Conservation (phyloP, 2,113 vertebrate genomes). For the Entelurus aequoreus region DNA sequence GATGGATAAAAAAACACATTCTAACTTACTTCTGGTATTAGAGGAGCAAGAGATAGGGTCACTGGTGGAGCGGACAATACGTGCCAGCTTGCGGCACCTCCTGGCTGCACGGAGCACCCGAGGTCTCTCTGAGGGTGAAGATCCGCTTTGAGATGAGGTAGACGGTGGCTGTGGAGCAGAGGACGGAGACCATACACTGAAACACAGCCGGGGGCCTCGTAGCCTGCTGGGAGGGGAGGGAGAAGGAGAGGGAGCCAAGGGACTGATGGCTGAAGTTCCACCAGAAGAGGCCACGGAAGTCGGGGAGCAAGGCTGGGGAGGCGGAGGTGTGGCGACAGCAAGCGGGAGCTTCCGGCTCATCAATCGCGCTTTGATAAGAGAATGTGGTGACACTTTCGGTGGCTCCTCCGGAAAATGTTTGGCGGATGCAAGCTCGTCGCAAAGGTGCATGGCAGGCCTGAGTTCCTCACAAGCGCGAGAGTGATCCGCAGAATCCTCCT, state of each 20-base stretch:
- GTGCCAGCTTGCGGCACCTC: constrained; percentile 62
- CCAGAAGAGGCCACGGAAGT: constrained; percentile 61
- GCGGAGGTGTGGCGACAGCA: constrained; percentile 52
- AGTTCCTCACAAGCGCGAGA: constrained; percentile 50
- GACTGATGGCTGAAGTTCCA: constrained; percentile 56
- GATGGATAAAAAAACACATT: not conserved
- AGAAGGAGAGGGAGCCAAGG: constrained; percentile 54
- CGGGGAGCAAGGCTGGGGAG: constrained; percentile 65
- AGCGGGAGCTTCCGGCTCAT: constrained; percentile 62
- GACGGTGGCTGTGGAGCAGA: constrained; percentile 55
- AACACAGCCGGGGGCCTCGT: constrained; percentile 75
- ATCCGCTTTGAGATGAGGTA: constrained; percentile 54
- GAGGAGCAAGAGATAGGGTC: constrained; percentile 83
- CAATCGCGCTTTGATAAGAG: constrained; percentile 62
- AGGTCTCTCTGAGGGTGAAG: constrained; percentile 45
- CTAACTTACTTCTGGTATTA: constrained; percentile 73
- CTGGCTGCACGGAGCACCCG: constrained; percentile 45
- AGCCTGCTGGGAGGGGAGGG: constrained; percentile 58
- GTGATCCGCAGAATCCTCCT: constrained; percentile 64
- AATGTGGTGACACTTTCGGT: constrained; percentile 47
- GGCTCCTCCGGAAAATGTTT: constrained; percentile 63
- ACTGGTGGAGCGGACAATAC: constrained; percentile 86
- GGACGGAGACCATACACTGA: constrained; percentile 73
- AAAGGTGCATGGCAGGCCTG: constrained; percentile 51
- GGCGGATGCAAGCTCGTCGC: constrained; percentile 65